Evolutionary conservation across 2,797 vertebrate genomes (phyloP).

Genomic region (Xyrichtys novacula): DNA sequence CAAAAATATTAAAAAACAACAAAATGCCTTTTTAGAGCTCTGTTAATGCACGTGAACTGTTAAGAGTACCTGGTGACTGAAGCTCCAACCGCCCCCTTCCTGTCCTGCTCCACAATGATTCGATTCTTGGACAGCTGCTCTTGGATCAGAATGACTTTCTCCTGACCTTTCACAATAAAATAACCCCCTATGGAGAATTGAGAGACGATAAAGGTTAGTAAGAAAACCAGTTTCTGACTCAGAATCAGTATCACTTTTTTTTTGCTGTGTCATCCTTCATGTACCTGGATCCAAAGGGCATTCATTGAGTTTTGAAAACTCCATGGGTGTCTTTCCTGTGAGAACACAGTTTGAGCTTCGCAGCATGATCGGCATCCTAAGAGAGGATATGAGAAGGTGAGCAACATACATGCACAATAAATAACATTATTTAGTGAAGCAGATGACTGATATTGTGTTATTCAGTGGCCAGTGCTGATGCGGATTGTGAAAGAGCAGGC

Average conservation of each 20-base stretch:
- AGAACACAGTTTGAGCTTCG: slow-evolving; percentile 98
- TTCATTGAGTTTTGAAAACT: slow-evolving; percentile 96
- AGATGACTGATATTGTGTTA: too few species aligned
- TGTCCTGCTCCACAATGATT: slow-evolving; percentile 98
- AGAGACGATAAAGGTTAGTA: not conserved
- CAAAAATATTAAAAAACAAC: not conserved
- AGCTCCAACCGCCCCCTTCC: slow-evolving; percentile 96
- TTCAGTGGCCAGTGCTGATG: too few species aligned
- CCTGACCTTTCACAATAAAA: slow-evolving; percentile 98
- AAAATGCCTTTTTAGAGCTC: not conserved
- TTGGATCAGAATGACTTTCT: slow-evolving; percentile 99
- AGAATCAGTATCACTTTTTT: not conserved
- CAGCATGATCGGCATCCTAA: slow-evolving; percentile 98
- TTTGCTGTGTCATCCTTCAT: not conserved
- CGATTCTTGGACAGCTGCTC: slow-evolving; percentile 99
- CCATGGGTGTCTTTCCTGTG: slow-evolving; percentile 94
- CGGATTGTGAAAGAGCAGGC: too few species aligned
- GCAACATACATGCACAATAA: not conserved
- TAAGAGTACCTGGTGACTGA: slow-evolving; percentile 94
- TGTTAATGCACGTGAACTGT: not conserved
- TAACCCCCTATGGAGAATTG: slow-evolving; percentile 89
- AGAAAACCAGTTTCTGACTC: not conserved
- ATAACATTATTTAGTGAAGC: not conserved
- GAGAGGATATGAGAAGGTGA: slow-evolving; percentile 19
- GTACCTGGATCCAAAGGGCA: slow-evolving; percentile 98